Evolutionary conservation across 2,113 vertebrate genomes (phyloP).

Genomic region (Rousettus leschenaultii): DNA sequence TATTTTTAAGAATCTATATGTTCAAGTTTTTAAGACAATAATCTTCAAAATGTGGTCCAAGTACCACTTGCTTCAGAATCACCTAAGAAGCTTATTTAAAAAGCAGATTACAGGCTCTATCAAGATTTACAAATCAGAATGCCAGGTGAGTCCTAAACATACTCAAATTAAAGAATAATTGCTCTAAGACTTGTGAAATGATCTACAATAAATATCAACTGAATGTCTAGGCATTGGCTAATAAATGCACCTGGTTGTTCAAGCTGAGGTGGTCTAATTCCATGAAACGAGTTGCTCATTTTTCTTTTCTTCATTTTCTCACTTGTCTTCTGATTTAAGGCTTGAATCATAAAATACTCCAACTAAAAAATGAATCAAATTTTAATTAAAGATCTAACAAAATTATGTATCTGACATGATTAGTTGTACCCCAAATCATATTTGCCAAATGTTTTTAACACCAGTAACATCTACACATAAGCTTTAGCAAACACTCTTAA

Average conservation of each 20-base stretch:
- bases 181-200: not conserved
- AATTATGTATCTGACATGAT: not conserved
- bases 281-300: constrained; percentile 85
- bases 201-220: not conserved
- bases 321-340: constrained; percentile 95
- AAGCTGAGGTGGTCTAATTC: constrained; percentile 91
- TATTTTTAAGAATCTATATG: not conserved
- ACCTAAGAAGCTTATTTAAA: not conserved
- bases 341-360: constrained; percentile 98
- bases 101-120: not conserved
- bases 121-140: not conserved
- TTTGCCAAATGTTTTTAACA: not conserved
- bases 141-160: not conserved
- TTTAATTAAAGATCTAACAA: not conserved
- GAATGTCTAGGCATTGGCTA: not conserved
- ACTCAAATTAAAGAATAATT: not conserved
- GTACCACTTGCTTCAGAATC: not conserved
- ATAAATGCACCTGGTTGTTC: constrained; percentile 91
- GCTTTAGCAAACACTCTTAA: not conserved
- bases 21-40: not conserved
- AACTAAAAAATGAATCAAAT: constrained; percentile 83
- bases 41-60: not conserved
- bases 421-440: not conserved
- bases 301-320: constrained; percentile 91
- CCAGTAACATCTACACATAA: not conserved